A percentile compares a stretch with the other conserved stretches of the same genome.
phyloP scores from a whole-genome alignment of 2,888 invertebrate genomes.

The Lepidocyrtinus sp. region DNA sequence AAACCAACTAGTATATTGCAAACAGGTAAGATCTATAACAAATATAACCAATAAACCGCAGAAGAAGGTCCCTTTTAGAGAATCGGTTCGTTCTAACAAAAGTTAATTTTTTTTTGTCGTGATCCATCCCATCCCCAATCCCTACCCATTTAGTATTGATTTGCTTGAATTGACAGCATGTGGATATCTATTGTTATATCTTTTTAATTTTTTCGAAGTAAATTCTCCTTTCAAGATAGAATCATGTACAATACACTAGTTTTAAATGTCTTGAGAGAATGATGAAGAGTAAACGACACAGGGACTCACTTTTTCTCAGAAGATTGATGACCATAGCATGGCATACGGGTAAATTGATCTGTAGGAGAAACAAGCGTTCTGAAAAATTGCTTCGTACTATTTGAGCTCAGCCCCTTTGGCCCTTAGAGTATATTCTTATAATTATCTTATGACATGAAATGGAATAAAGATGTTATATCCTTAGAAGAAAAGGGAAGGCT shows the following conservation, averaged over 20 bases:
- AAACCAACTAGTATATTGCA: no score
- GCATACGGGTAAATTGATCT: neutral
- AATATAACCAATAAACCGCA: no score
- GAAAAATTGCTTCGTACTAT: conserved; percentile 36
- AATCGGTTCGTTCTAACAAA: no score
- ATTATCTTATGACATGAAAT: conserved; percentile 51
- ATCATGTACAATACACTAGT: no score
- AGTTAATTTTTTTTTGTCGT: no score
- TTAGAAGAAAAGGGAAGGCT: conserved; percentile 48
- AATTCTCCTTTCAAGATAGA: conserved; percentile 8
- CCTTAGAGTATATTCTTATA: conserved; percentile 36
- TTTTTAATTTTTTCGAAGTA: conserved; percentile 9
- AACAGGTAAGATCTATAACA: no score
- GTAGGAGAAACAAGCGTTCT: conserved; percentile 17
- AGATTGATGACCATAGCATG: conserved; percentile 19
- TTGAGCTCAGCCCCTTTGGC: conserved; percentile 1
- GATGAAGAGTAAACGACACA: neutral
- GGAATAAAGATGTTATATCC: conserved; percentile 40
- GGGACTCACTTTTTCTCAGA: neutral
- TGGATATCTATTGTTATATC: conserved; percentile 26
- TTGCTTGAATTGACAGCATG: conserved; percentile 51
- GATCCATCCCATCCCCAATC: conserved; percentile 15
- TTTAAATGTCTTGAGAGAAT: conserved; percentile 2
- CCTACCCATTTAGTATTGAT: conserved; percentile 25
- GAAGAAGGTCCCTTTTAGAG: neutral